Evolutionary conservation across 2,113 vertebrate species (phyloP), one percentile per base, ranked within the genome.

Genomic region (Spea multiplicata): DNA sequence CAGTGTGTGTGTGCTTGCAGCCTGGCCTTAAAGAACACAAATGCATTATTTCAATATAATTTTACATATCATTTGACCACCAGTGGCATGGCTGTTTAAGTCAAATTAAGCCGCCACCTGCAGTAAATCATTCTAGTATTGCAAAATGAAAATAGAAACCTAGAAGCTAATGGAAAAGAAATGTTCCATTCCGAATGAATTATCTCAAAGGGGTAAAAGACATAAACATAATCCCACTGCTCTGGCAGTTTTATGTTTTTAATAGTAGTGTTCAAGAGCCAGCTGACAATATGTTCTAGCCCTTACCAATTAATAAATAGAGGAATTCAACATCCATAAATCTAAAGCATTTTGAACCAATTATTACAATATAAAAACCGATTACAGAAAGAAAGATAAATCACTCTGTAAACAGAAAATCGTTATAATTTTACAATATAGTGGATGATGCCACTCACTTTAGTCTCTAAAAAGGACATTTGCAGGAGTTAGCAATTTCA

Each of bases 181-280:
- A 64, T 14, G 16, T 71, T 75, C 48, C 6, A 44, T 67, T n/a
- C 52, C 52, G 47, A 50, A 71, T 64, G 53, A 61, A 70, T 70
- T 30, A 77, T 61, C 46, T 62, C 44, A 61, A 53, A 69, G 57
- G 52, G 44, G 66, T 52, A 64, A 50, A 50, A 62, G 61, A 52
- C 69, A 30, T 64, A 64, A 50, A 45, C 48, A 59, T 14, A 64
- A 76, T 68, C 74, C 65, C 8, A n/a, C 10, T 76, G 16, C 67
- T 69, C 44, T 17, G 65, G 8, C 50, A 68, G 2, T 68, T 76
- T 76, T 69, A 68, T 68, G 66, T 59, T 7, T 47, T 75, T 52
- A 30, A 59, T 52, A 69, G 44, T 14, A 8, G 5, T 13, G 9
- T 46, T 47, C 44, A 17, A 12, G 52, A 5, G 66, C 75, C 75